Percentiles rank a stretch among this genome's conserved stretches.
phyloP scores from a whole-genome alignment of 2,113 vertebrate species.

The Procapra przewalskii region DNA sequence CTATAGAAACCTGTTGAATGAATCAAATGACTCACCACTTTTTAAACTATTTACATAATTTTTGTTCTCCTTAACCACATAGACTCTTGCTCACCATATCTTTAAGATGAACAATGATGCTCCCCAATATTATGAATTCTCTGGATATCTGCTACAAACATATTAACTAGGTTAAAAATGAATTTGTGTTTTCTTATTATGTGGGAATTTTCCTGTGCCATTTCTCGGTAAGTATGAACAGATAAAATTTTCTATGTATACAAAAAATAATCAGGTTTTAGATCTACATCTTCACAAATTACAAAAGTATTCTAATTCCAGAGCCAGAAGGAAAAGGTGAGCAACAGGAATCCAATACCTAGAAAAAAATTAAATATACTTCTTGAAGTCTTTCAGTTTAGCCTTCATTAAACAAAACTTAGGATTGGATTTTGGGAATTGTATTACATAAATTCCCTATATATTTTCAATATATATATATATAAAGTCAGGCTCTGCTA shows the following conservation, averaged over 20 bases:
- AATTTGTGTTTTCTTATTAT: slow-evolving; percentile 7
- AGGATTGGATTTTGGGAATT: not conserved
- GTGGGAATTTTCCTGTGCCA: not conserved
- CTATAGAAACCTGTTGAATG: not conserved
- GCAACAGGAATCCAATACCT: not conserved
- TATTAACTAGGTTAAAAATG: not conserved
- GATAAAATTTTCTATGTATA: not conserved
- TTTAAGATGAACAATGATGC: not conserved
- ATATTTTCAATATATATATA: not conserved
- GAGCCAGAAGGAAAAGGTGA: not conserved
- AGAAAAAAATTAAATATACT: slow-evolving; percentile 6
- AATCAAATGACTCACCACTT: not conserved
- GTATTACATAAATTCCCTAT: not conserved
- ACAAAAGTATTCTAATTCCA: slow-evolving; percentile 19
- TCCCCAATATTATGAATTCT: not conserved
- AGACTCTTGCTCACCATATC: not conserved
- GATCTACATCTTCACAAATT: not conserved
- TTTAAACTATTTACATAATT: not conserved
- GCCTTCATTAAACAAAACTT: not conserved
- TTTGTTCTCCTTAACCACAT: not conserved
- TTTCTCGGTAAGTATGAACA: not conserved
- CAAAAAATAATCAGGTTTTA: not conserved
- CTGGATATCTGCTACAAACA: not conserved
- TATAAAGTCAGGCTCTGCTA: not conserved
- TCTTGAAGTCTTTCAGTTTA: slow-evolving; percentile 18